A percentile compares a stretch with the other conserved stretches of the same genome.
Conservation (phyloP, 2,797 vertebrate genomes). For the Mus caroli region DNA sequence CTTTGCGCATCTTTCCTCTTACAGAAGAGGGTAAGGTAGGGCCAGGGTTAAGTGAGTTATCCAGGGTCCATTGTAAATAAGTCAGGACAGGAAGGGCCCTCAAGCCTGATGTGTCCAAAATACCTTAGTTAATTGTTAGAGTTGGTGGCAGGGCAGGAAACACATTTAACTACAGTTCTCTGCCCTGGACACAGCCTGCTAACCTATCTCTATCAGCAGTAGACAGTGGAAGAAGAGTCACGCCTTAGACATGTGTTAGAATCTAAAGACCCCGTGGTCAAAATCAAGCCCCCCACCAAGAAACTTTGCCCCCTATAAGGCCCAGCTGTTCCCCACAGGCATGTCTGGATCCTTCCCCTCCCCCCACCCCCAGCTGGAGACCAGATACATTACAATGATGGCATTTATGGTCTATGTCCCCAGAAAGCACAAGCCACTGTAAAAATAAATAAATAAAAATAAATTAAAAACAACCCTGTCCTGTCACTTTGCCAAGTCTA, state of each 20-base stretch:
- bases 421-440: not conserved
- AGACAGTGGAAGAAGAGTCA: not conserved
- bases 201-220: not conserved
- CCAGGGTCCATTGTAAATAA: not conserved
- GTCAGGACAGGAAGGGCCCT: not conserved
- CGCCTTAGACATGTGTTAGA: not conserved
- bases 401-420: not conserved
- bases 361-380: not conserved
- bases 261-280: not conserved
- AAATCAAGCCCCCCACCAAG: not conserved
- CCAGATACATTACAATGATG: not conserved
- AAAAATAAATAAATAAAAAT: too few relatives aligned
- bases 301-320: not conserved
- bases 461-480: not conserved
- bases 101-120: not conserved
- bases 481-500: constrained; percentile 9
- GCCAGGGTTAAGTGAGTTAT: not conserved
- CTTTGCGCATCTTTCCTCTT: not conserved
- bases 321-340: not conserved
- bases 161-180: not conserved
- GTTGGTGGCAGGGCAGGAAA: not conserved
- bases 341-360: too few relatives aligned
- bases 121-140: constrained; percentile 4
- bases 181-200: not conserved
- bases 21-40: not conserved